Evolutionary conservation across 2,888 invertebrate genomes (phyloP).

Genomic region (Pammene fasciana): DNA sequence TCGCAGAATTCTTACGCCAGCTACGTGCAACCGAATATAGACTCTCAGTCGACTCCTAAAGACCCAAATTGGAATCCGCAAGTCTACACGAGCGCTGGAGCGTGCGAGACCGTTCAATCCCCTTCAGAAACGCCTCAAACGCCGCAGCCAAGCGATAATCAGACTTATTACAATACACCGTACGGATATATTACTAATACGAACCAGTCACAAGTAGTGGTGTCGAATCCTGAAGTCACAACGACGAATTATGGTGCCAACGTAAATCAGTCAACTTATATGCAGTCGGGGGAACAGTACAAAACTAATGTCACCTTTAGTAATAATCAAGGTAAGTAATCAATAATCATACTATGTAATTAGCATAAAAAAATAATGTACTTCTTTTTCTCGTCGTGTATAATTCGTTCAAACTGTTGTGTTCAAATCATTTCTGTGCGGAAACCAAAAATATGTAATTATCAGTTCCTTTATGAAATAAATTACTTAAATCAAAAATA

Average conservation of each 20-base stretch:
- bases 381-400: background rate
- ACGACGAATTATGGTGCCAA: constrained; percentile 66
- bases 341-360: constrained; percentile 26
- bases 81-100: constrained; percentile 78
- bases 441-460: constrained; percentile 15
- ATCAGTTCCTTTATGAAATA: constrained; percentile 14
- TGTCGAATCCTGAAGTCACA: constrained; percentile 53
- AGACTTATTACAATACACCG: constrained; percentile 75
- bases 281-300: constrained; percentile 66
- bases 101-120: constrained; percentile 74
- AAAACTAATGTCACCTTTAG: constrained; percentile 65
- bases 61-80: constrained; percentile 61
- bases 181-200: constrained; percentile 75
- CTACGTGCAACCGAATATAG: constrained; percentile 56
- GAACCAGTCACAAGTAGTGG: constrained; percentile 60
- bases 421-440: background rate
- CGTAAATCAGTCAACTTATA: constrained; percentile 70
- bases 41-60: constrained; percentile 56
- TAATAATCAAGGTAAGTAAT: constrained; percentile 73
- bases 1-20: constrained; percentile 77
- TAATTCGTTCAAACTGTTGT: background rate
- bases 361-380: background rate
- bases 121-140: constrained; percentile 68
- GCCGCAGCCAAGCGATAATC: constrained; percentile 53
- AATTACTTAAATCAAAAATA: constrained; percentile 28